Evolutionary conservation across 1,140 invertebrate species (phyloP).

Genomic region (Drepana arcuata): DNA sequence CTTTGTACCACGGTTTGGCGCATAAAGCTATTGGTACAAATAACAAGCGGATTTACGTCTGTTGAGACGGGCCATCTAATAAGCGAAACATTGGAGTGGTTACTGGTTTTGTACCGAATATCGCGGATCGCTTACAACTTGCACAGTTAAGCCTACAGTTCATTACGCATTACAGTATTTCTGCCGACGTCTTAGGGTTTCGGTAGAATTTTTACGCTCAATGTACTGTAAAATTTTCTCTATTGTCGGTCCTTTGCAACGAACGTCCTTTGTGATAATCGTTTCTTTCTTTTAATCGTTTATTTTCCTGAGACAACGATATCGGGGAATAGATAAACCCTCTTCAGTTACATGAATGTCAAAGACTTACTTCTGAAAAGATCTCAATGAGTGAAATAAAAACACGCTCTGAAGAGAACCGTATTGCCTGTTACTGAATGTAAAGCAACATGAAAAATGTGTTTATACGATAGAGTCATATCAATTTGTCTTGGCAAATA

Average conservation of each 20-base stretch:
- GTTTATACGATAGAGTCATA: too few relatives aligned
- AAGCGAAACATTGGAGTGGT: too few relatives aligned
- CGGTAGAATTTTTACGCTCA: conserved; percentile 20
- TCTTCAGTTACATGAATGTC: too few relatives aligned
- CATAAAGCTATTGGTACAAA: conserved; percentile 39
- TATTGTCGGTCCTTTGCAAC: conserved; percentile 12
- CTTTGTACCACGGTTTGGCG: conserved; percentile 41
- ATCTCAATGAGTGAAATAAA: too few relatives aligned
- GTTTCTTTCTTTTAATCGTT: conserved; percentile 13
- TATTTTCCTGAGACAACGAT: conserved; percentile 8
- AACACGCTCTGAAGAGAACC: too few relatives aligned
- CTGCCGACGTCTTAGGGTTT: conserved; percentile 14
- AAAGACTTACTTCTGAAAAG: too few relatives aligned
- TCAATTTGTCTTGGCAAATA: too few relatives aligned
- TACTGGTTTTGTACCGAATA: too few relatives aligned
- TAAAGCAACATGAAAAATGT: too few relatives aligned
- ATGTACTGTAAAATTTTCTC: conserved; percentile 28
- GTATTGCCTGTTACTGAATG: too few relatives aligned
- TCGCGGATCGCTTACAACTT: too few relatives aligned
- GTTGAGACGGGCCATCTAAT: too few relatives aligned
- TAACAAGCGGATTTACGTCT: conserved; percentile 37
- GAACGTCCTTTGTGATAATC: conserved; percentile 8
- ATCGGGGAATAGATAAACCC: not conserved
- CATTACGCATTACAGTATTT: conserved; percentile 27
- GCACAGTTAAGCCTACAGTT: conserved; percentile 18